Base-by-base conservation (phyloP, 2,888 invertebrate species). In the Boloria euphrosyne region DNA sequence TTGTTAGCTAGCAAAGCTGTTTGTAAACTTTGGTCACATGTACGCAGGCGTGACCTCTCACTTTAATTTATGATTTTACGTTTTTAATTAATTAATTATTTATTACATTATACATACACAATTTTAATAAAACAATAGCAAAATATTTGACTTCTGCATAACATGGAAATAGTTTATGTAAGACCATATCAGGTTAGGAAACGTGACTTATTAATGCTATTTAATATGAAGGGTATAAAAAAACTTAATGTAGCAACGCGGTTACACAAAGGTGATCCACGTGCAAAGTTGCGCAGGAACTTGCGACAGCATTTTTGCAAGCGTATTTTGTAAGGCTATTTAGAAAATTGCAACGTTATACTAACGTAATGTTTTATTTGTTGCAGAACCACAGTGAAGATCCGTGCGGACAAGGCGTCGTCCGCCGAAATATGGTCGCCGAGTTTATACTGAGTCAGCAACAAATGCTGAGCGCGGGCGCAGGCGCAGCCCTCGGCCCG, bases 341-440 rank as follows among this genome's bases (percentile, higher is more conserved):
- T 79, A 76, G 75, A 76, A 73, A 77, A 77, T 76, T 79, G 79
- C 81, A 77, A 81, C 73, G 70, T 72, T 71, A 58, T 66, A 69
- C 78, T 90, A 78, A 90, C 79, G 80, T 84, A 75, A 79, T 53
- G 64, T 83, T 75, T 84, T 77, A 75, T 71, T 92, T 89, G 89
- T 92, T 92, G 70, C 90, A 93, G 93, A 89, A 83, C 81, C 86
- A 89, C 86, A 79, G 77, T 76, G 89, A 89, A 75, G 89, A 89
- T 81, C 84, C 86, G 85, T 86, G 90, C 92, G 92, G 92, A 83
- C 90, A 85, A 64, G 81, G 80, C 75, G 80, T 81, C 78, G 90
- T 90, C 90, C 94, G 95, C 89, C 95, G 94, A 93, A 96, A 95
- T 94, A 96, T 96, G 96, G 96, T 97, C 90, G 96, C 96, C 89